Evolutionary conservation across 2,888 invertebrate genomes (phyloP), one percentile per base, ranked within the genome.

Genomic region (Nomada lathburiana): DNA sequence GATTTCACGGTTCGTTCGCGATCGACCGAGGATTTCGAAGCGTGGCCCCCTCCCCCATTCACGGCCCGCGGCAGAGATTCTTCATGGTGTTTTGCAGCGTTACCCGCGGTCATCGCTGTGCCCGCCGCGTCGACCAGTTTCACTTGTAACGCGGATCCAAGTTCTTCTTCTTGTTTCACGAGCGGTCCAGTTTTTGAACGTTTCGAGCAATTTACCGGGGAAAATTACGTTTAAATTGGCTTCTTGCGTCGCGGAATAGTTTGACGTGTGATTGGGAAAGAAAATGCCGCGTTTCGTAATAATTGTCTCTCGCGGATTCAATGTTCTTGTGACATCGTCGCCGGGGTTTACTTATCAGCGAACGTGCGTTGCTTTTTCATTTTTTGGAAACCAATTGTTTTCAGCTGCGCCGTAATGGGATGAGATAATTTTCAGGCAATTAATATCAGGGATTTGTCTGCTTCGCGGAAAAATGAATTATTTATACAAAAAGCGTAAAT

Each of bases 1-100:
- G 73, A 76, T 76, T 76, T 76, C 59, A 76, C 73, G 73, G 64
- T 76, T 76, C 76, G 76, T 76, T 76, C 76, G 36, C 76, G 76
- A 76, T 76, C 76, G 64, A 50, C 64, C 50, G 64, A 72, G 64
- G 50, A 73, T 63, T 64, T 73, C 59, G 57, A 59, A 64, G 23
- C 72, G 29, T 59, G 62, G 55, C 42, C 36, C n/a, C 20, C 16
- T 5, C 44, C 20, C 16, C 10, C 44, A 47, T 18, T 36, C n/a
- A 71, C 50, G 36, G 47, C 76, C 63, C 36, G 63, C 72, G 76
- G 76, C 76, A 9, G n/a, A 11, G 50, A 59, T 72, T 72, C 72
- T 63, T 50, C 63, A 63, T 16, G 63, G 62, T 71, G 71, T 62
- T 62, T 50, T 70, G 62, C 70, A 26, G 29, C 75, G 50, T 75